These are phyloP conservation scores for Actenoides hombroni DNA, from an alignment of 2,113 vertebrate genomes.

Conservation along the genomic window DNA sequence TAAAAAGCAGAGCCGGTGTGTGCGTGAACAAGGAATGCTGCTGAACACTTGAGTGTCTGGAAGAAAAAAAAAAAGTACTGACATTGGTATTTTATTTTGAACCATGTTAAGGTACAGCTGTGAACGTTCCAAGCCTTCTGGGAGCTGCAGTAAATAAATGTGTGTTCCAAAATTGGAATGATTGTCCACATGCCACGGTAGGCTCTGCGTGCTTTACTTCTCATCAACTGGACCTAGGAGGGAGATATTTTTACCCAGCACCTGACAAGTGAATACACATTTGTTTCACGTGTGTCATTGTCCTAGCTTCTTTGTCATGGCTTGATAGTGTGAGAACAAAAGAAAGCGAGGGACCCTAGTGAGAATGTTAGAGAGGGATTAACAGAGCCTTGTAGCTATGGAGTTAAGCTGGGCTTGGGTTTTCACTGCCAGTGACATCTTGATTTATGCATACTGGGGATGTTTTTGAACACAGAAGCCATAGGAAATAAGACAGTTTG, in stretches of 20 bases:
- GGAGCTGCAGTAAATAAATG: background rate
- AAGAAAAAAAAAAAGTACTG: background rate
- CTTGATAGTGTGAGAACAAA: conserved; percentile 30
- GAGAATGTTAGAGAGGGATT: conserved; percentile 41
- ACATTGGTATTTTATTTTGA: background rate
- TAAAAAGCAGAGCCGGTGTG: background rate
- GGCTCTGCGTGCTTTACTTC: background rate
- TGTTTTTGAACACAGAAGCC: conserved; percentile 54
- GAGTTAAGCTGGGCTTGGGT: conserved; percentile 55
- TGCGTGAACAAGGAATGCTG: background rate
- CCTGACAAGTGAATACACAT: conserved; percentile 7
- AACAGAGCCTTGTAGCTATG: conserved; percentile 57
- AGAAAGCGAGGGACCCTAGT: background rate
- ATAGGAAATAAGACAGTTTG: conserved; percentile 39
- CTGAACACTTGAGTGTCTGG: background rate
- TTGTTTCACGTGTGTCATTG: background rate
- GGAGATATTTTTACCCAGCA: background rate
- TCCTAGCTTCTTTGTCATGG: background rate
- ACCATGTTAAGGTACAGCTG: background rate
- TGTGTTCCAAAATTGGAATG: background rate
- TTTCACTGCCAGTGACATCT: conserved; percentile 42
- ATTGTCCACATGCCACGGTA: background rate
- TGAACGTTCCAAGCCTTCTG: background rate
- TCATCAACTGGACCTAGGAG: background rate
- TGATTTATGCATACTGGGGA: conserved; percentile 57